Base-by-base conservation (phyloP, 2,888 invertebrate genomes). In the Isotomurus palustris region DNA sequence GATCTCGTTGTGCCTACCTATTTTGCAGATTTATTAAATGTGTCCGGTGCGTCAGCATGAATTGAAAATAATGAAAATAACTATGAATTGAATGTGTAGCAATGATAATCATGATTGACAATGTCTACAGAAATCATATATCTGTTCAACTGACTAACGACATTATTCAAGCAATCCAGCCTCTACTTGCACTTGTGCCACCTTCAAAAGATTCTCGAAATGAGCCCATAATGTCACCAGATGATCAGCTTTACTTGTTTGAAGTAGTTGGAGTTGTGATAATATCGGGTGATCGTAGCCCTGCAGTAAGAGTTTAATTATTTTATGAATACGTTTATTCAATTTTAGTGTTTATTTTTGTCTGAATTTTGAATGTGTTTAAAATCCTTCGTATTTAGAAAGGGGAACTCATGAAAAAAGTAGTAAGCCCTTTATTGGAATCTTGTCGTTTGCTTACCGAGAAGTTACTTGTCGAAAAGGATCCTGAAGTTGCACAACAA, bases 161-260 rank as follows among this genome's bases (percentile, higher is more conserved):
- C 53, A 77, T 82, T 19, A 72, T 82, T 43, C 74, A 74, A 50
- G 74, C 76, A 27, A 72, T 81, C 47, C 77, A 78, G 50, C 79
- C 79, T 53, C 73, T 81, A n/a, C 71, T 81, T 44, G 74, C 76
- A 2, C 71, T 80, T 22, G 74, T 75, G 55, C 73, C 76, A 2
- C 75, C 77, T 17, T 73, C 75, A 36, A 77, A 76, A 63, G 69
- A 58, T 41, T 47, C 49, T 10, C 38, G 59, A 32, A 58, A 62
- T 12, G 66, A 68, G 14, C 73, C 73, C 27, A 72, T 76, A 38
- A 73, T 80, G 41, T 75, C 76, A 1, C 71, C 75, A 25, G 80
- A 80, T 61, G 82, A 82, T 70, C 81, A 81, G 72, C 73, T 81
- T 45, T 81, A 79, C 70, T 71, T 82, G 32, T 82, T 78, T 67